Conservation (phyloP, 2,797 vertebrate species). For the Varecia variegata region DNA sequence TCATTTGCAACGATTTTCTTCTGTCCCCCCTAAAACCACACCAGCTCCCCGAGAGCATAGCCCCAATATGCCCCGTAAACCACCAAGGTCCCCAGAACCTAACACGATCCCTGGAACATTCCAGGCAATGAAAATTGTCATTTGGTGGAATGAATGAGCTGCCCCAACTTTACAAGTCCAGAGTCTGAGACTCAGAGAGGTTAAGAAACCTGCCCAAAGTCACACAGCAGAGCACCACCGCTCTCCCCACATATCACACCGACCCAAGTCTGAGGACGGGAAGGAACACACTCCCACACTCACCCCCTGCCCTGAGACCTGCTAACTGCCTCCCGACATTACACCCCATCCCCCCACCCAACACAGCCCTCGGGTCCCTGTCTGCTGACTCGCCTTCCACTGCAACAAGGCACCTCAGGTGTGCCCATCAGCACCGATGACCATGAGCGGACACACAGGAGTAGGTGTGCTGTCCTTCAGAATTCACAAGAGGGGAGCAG, state of each 20-base stretch:
- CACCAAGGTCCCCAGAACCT: not conserved
- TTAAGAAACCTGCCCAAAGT: not conserved
- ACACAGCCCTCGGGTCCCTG: not conserved
- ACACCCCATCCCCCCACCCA: not conserved
- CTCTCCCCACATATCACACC: not conserved
- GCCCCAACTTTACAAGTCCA: not conserved
- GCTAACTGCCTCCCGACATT: not conserved
- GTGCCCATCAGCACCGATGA: not conserved
- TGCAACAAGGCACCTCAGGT: accelerated
- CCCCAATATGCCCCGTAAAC: not conserved
- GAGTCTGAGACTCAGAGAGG: not conserved
- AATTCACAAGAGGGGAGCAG: not conserved
- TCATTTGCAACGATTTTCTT: not conserved
- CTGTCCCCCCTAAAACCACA: not conserved
- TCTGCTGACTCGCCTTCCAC: not conserved
- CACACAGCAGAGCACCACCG: not conserved
- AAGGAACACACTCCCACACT: not conserved
- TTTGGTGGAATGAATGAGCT: not conserved
- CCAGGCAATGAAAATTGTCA: not conserved
- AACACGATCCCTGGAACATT: not conserved
- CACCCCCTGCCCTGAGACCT: not conserved
- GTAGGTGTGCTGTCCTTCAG: not conserved
- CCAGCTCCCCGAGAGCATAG: not conserved
- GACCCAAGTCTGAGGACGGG: not conserved
- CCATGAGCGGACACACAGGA: not conserved